Evolutionary conservation across 1,140 invertebrate genomes (phyloP).

Genomic region (Heliconius hermathena): DNA sequence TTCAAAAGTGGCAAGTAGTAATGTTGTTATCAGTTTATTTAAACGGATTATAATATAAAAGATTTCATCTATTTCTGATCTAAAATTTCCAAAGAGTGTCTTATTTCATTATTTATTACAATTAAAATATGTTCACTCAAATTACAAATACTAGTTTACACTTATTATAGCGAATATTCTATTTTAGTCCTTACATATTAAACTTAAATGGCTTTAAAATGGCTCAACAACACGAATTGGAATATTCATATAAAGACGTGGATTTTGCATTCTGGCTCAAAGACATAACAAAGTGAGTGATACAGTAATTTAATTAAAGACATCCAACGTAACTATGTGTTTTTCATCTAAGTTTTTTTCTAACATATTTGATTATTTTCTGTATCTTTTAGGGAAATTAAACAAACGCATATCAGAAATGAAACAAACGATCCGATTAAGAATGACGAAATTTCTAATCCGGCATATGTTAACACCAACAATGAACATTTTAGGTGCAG

Average conservation of each 20-base stretch:
- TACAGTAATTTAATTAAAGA: background rate
- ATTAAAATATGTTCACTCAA: constrained; percentile 5
- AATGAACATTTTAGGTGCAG: constrained; percentile 47
- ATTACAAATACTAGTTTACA: constrained; percentile 16
- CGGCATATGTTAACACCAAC: constrained; percentile 41
- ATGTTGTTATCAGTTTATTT: constrained; percentile 48
- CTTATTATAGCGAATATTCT: constrained; percentile 7
- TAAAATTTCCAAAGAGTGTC: background rate
- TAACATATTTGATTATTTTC: background rate
- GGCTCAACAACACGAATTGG: constrained; percentile 61
- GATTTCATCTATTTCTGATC: constrained; percentile 19
- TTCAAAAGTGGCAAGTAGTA: constrained; percentile 74
- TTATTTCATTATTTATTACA: background rate
- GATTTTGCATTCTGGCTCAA: constrained; percentile 71
- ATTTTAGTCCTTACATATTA: background rate
- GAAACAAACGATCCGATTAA: constrained; percentile 44
- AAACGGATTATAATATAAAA: constrained; percentile 31
- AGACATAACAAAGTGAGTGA: constrained; percentile 68
- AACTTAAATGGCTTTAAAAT: constrained; percentile 63
- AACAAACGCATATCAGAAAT: constrained; percentile 69
- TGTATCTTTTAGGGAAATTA: constrained; percentile 64
- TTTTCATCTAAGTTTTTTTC: background rate
- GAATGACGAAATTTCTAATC: constrained; percentile 44
- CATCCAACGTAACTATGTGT: background rate
- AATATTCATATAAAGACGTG: constrained; percentile 53